These are phyloP conservation scores for Fistularia commersonii DNA, from an alignment of 2,797 vertebrate species.

Conservation along the genomic window DNA sequence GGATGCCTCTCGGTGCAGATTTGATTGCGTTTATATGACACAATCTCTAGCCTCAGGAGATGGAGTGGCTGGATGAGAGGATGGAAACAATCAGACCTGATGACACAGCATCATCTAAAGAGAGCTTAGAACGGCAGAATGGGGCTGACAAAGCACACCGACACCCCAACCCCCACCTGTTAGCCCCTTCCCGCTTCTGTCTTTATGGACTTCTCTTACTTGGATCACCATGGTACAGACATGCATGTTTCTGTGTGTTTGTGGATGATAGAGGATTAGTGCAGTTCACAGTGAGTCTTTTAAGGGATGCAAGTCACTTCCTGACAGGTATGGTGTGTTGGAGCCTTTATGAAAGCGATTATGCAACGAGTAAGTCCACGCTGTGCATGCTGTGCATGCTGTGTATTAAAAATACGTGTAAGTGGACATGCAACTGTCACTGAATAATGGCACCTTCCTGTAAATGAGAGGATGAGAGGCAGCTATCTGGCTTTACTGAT, in stretches of 20 bases:
- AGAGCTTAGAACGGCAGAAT: conserved; percentile 40
- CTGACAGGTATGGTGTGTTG: conserved; percentile 25
- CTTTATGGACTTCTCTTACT: conserved; percentile 22
- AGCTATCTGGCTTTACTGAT: too few relatives aligned
- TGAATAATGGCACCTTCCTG: too few relatives aligned
- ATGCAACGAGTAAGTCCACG: too few relatives aligned
- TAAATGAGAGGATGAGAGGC: too few relatives aligned
- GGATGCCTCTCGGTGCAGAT: conserved; percentile 22
- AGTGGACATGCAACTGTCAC: too few relatives aligned
- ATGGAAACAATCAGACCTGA: conserved; percentile 56
- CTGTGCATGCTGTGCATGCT: too few relatives aligned
- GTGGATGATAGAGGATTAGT: conserved; percentile 37
- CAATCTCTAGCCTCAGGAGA: conserved; percentile 41
- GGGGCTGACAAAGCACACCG: conserved; percentile 56
- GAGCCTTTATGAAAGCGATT: too few relatives aligned
- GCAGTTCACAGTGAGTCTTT: conserved; percentile 43
- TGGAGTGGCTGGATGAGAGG: conserved; percentile 26
- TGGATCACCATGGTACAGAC: conserved; percentile 26
- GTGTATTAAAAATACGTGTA: too few relatives aligned
- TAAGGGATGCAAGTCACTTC: conserved; percentile 31
- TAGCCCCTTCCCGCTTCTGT: conserved; percentile 15
- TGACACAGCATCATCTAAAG: conserved; percentile 60
- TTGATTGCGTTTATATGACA: conserved; percentile 30
- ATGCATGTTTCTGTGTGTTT: conserved; percentile 7
- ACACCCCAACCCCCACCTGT: conserved; percentile 23